phyloP scores from a whole-genome alignment of 2,113 vertebrate genomes.

The Notothenia coriiceps region DNA sequence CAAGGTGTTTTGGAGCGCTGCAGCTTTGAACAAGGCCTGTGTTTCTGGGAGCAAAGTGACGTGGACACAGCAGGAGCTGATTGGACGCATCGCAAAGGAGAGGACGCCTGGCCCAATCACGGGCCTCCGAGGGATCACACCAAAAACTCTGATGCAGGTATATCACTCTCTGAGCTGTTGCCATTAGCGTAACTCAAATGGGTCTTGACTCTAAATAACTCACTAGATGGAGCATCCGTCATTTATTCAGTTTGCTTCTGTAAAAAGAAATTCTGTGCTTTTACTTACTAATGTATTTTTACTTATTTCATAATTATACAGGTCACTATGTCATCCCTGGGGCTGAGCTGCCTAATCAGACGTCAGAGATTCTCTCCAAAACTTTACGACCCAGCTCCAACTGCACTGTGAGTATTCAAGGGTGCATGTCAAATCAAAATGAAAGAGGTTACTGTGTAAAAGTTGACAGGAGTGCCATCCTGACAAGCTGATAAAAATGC shows the following conservation, averaged over 20 bases:
- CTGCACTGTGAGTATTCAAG: conserved; percentile 76
- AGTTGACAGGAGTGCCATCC: too few species aligned
- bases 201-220: background rate
- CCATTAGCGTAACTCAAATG: too few species aligned
- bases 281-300: background rate
- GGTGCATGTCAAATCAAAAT: background rate
- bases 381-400: conserved; percentile 78
- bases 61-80: conserved; percentile 53
- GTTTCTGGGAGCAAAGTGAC: conserved; percentile 73
- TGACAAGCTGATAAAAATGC: background rate
- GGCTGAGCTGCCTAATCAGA: conserved; percentile 39
- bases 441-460: background rate
- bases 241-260: background rate
- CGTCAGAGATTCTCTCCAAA: conserved; percentile 76
- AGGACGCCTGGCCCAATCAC: conserved; percentile 58
- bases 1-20: conserved; percentile 73
- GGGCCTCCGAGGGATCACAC: conserved; percentile 84
- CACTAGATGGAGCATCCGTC: too few species aligned
- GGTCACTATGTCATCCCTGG: conserved; percentile 78
- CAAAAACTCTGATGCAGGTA: conserved; percentile 81
- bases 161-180: background rate
- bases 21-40: conserved; percentile 82
- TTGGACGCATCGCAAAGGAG: conserved; percentile 70
- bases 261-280: background rate
- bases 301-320: conserved; percentile 33